phyloP scores from a whole-genome alignment of 2,888 invertebrate genomes.

The Pterobdella sp. region DNA sequence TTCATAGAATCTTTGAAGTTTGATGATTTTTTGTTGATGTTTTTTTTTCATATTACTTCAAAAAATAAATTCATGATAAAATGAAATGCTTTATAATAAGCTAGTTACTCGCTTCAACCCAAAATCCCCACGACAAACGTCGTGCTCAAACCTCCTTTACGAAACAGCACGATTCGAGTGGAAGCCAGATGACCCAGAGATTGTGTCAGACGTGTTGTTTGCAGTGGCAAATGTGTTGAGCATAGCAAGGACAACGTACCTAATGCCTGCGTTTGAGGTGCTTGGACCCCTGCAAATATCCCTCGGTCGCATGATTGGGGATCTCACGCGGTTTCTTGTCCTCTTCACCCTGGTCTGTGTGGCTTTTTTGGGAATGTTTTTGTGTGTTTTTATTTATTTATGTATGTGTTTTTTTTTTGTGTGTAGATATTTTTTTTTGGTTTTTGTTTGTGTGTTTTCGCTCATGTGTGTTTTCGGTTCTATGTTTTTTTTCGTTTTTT shows the following conservation, averaged over 20 bases:
- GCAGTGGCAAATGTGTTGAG: constrained; percentile 51
- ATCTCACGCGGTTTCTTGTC: constrained; percentile 51
- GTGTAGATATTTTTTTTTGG: too few species aligned
- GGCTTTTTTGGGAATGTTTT: too few species aligned
- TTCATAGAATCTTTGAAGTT: too few species aligned
- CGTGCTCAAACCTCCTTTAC: too few species aligned
- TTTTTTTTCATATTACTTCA: not conserved
- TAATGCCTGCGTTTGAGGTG: constrained; percentile 52
- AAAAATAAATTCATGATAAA: not conserved
- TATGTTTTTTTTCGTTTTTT: too few species aligned
- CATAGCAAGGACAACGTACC: constrained; percentile 51
- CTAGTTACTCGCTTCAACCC: not conserved
- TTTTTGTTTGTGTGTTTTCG: too few species aligned
- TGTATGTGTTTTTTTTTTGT: too few species aligned
- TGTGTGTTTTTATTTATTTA: too few species aligned
- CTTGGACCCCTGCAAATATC: constrained; percentile 51
- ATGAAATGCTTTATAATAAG: not conserved
- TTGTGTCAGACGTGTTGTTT: constrained; percentile 51
- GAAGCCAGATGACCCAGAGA: constrained; percentile 50
- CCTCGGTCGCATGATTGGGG: constrained; percentile 50
- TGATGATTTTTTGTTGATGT: not conserved
- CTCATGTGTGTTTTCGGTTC: too few species aligned
- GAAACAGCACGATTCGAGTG: constrained; percentile 51
- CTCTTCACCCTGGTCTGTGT: constrained; percentile 49
- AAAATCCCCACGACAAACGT: too few species aligned